Conservation (phyloP, 1,140 invertebrate species). For the Ips nitidus region DNA sequence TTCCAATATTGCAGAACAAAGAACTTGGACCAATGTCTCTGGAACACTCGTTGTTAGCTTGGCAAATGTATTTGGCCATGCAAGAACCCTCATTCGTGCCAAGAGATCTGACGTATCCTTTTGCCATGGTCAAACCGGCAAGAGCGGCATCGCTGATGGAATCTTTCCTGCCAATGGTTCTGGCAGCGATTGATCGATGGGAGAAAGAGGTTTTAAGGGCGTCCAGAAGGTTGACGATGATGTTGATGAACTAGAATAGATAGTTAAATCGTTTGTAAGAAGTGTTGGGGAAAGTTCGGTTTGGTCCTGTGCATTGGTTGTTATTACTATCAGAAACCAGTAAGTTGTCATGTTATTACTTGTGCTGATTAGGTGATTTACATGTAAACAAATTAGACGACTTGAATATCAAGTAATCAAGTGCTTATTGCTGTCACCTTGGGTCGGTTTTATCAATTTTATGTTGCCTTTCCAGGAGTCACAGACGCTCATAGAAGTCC, state of each 20-base stretch:
- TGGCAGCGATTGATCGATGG: conserved; percentile 78
- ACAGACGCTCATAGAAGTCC: too few relatives aligned
- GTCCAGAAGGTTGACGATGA: conserved; percentile 85
- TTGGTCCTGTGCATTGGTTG: not conserved
- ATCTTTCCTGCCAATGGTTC: conserved; percentile 80
- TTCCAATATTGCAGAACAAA: conserved; percentile 89
- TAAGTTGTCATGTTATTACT: too few relatives aligned
- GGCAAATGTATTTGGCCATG: conserved; percentile 80
- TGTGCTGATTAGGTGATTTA: too few relatives aligned
- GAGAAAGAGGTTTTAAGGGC: conserved; percentile 89
- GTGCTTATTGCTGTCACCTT: too few relatives aligned
- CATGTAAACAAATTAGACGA: too few relatives aligned
- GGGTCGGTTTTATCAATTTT: too few relatives aligned
- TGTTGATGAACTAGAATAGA: conserved; percentile 79
- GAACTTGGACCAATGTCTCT: conserved; percentile 78
- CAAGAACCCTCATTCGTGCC: conserved; percentile 78
- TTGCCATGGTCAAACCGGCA: conserved; percentile 81
- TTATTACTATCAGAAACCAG: not conserved
- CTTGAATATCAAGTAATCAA: too few relatives aligned
- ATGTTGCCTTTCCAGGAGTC: too few relatives aligned
- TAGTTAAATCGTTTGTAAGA: not conserved
- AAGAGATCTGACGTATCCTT: conserved; percentile 84
- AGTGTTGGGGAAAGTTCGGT: not conserved
- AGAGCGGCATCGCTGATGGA: conserved; percentile 82
- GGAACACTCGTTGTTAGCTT: conserved; percentile 86